Evolutionary conservation across 2,113 vertebrate species (phyloP).

Genomic region (Sinocyclocheilus maitianheensis): DNA sequence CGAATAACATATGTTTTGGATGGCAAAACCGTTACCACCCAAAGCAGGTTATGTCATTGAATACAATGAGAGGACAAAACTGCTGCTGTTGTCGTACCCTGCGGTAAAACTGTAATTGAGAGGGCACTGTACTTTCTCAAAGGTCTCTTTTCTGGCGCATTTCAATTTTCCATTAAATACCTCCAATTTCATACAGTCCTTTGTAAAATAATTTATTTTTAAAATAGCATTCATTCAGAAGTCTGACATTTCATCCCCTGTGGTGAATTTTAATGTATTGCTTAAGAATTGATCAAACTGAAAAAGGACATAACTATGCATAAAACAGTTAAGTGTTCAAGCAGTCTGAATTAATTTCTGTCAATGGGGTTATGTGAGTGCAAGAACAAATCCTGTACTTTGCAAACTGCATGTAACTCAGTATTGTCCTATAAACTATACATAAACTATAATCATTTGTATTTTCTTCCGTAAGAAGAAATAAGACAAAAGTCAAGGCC

Average conservation of each 20-base stretch:
- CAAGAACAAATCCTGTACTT: not conserved
- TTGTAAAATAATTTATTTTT: not conserved
- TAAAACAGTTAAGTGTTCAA: not conserved
- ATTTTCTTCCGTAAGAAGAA: not conserved
- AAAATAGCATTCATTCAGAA: not conserved
- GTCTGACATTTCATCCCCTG: not conserved
- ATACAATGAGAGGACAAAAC: not conserved
- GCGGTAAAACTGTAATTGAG: constrained; percentile 9
- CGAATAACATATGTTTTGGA: not conserved
- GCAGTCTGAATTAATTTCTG: not conserved
- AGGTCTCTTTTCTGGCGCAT: not conserved
- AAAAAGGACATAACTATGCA: not conserved
- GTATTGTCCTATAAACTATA: not conserved
- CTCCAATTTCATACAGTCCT: not conserved
- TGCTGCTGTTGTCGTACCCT: constrained; percentile 6
- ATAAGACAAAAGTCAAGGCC: not conserved
- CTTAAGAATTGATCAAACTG: not conserved
- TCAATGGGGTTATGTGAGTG: not conserved
- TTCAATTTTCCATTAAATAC: not conserved
- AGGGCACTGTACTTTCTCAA: not conserved
- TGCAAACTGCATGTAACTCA: constrained; percentile 22
- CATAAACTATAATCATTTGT: not conserved
- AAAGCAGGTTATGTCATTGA: not conserved
- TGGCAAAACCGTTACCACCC: not conserved
- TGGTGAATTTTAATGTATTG: not conserved